These are phyloP conservation scores for Norana najaformis DNA, from an alignment of 2,888 invertebrate genomes.

Conservation along the genomic window DNA sequence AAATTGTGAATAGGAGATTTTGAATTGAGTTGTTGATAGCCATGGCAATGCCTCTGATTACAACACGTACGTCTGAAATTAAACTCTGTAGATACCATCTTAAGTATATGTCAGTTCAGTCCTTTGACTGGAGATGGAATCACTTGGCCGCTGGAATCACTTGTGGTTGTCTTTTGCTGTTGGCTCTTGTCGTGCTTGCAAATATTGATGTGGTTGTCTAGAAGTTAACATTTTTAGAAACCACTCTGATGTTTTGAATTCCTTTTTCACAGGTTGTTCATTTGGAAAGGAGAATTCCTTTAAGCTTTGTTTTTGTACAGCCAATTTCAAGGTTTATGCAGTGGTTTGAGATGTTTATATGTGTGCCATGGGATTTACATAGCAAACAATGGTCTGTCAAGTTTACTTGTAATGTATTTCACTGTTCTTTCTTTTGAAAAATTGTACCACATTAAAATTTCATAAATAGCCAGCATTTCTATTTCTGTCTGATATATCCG, in stretches of 20 bases:
- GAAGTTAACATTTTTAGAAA: neutral
- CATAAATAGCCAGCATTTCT: neutral
- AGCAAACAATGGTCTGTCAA: neutral
- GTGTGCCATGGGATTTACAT: neutral
- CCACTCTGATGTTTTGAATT: neutral
- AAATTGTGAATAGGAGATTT: neutral
- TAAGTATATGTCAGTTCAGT: neutral
- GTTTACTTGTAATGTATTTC: neutral
- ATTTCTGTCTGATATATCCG: neutral
- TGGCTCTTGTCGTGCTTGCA: no score
- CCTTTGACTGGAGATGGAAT: neutral
- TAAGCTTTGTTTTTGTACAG: neutral
- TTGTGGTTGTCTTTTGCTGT: no score
- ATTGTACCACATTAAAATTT: neutral
- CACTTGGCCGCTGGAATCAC: neutral
- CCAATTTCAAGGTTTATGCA: neutral
- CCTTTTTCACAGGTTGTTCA: neutral
- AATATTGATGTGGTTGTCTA: neutral
- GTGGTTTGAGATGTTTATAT: neutral
- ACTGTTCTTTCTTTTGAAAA: neutral
- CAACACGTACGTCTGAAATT: neutral
- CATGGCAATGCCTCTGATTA: neutral
- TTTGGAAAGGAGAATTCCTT: neutral
- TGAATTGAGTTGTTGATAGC: neutral
- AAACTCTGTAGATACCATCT: neutral